Evolutionary conservation across 2,113 vertebrate genomes (phyloP).

Genomic region (Labrus mixtus): DNA sequence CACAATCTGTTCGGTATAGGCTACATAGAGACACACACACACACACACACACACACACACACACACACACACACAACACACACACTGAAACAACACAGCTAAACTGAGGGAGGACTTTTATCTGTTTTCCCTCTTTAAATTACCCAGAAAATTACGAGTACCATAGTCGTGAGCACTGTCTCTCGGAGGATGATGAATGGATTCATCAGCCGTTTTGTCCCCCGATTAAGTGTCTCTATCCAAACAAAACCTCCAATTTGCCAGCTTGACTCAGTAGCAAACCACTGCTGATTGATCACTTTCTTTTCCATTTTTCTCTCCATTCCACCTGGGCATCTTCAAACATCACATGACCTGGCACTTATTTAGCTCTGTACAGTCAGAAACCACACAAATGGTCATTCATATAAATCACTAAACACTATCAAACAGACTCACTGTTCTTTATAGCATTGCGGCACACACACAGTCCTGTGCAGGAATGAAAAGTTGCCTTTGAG

Average conservation of each 20-base stretch:
- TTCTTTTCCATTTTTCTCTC: not conserved
- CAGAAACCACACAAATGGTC: conserved; percentile 64
- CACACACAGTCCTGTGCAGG: conserved; percentile 71
- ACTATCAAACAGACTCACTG: conserved; percentile 57
- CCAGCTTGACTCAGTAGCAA: conserved; percentile 55
- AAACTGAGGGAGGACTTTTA: conserved; percentile 19
- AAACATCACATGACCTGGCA: conserved; percentile 29
- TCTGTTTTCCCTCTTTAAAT: conserved; percentile 61
- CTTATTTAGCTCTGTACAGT: conserved; percentile 44
- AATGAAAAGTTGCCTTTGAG: conserved; percentile 74
- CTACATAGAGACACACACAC: too few species aligned
- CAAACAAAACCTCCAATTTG: conserved; percentile 60
- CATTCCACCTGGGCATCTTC: conserved; percentile 14
- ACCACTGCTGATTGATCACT: conserved; percentile 55
- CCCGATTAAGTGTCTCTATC: conserved; percentile 62
- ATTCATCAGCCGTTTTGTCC: conserved; percentile 61
- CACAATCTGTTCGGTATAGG: too few species aligned
- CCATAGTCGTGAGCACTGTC: conserved; percentile 36
- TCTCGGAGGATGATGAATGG: conserved; percentile 69
- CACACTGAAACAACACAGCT: conserved; percentile 2
- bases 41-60: too few species aligned
- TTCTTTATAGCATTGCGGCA: conserved; percentile 55
- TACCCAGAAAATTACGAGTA: conserved; percentile 69
- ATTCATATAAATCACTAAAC: conserved; percentile 70
- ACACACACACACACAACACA: not conserved